Evolutionary conservation across 1,140 invertebrate species (phyloP), one percentile per base, ranked within the genome.

Genomic region (Nylanderia fulva): DNA sequence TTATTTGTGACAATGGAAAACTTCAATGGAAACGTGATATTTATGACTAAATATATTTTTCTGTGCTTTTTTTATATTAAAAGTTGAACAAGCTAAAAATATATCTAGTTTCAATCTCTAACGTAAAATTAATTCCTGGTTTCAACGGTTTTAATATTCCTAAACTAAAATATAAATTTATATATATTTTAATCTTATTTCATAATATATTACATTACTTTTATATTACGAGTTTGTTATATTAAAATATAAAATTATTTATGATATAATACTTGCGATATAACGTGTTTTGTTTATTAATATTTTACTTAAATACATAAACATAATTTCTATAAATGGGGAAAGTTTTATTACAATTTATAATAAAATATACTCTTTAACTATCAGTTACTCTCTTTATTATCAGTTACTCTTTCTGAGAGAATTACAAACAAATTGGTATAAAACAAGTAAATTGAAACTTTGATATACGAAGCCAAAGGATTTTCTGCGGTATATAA

Each of bases 1-100:
- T 76, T 63, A 39, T 33, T 29, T 77, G 54, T 75, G 15, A 27
- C 21, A 58, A 15, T 36, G 27, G 2, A 45, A 64, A 63, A 64
- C 0, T 45, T 45, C 11, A 15, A 45, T 45, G 9, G 15, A 48
- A 48, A 48, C 45, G n/a, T 36, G 60, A 21, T 79, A 39, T 18
- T 79, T 27, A 13, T 45, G 0, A 6, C 11, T 60, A 33, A 15
- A 63, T 63, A 76, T 54, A n/a, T 13, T 36, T 24, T 42, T 75
- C 21, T 56, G 13, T 13, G 9, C 45, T 13, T 48, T 48, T 18
- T 71, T 72, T 72, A 72, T 54, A 33, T 9, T 54, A 21, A 54
- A 71, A 71, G 18, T 33, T 56, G n/a, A 54, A 33, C 2, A 15
- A 4, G n/a, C 3, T 33, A 33, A 21, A 21, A 72, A 54, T 33